Base-by-base conservation (phyloP, 1,140 invertebrate genomes). In the Bombus impatiens region DNA sequence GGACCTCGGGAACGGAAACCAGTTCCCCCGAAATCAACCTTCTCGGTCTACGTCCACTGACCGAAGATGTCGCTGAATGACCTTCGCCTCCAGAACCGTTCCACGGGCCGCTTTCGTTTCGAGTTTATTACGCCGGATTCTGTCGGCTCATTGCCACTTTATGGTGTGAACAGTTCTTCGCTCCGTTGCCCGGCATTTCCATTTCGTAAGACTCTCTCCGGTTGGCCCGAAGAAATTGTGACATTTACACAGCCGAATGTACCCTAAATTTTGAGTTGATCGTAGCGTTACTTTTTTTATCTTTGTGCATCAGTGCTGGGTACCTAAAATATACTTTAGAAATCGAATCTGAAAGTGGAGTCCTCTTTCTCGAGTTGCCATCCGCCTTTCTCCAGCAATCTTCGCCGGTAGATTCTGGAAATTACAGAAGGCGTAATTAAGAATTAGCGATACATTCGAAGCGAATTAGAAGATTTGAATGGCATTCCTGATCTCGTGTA, bases 1-100 rank as follows among this genome's bases (percentile, higher is more conserved):
- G 76, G 65, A 9, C 81, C 84, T 87, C 80, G 84, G 72, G 82
- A 83, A 77, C 70, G 89, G 42, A 76, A 90, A 85, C 87, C 84
- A 86, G 89, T 90, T 91, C 35, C 32, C 22, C 59, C 37, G 37
- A 59, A 44, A 53, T 53, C 40, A n/a, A 53, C 12, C 65, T 40
- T 47, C 67, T 71, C 65, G 15, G 18, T 1, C 18, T 57, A n/a
- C n/a, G 18, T 25, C 32, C 74, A 32, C 53, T 18, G 65, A 22
- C 3, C 12, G 71, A 81, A 44, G 71, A 86, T 82, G 67, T 71
- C 53, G 44, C 77, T 47, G 40, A 77, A 28, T 85, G 79, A 86
- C 79, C 84, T 82, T 75, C 25, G 59, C 47, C 78, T 67, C 59
- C 32, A 22, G 15, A 86, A 75, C 71, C 70, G 84, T 86, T 81